These are phyloP conservation scores for Madoqua kirkii DNA, from an alignment of 2,113 vertebrate genomes.

Conservation along the genomic window DNA sequence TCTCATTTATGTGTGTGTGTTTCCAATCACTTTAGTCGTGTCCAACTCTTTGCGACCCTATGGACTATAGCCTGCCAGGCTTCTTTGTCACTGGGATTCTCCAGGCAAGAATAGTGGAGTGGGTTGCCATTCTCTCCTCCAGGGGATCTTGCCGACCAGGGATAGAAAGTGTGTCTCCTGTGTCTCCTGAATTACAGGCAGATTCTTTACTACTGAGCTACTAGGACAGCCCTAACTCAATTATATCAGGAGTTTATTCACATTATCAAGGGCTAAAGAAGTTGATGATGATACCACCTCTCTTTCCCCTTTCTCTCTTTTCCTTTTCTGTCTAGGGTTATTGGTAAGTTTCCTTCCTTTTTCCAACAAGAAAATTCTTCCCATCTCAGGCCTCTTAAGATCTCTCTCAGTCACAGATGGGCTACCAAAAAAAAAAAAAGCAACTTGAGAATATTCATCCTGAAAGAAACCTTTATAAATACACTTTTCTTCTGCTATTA, in stretches of 20 bases:
- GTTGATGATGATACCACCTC: background rate
- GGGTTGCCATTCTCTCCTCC: background rate
- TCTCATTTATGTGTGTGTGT: background rate
- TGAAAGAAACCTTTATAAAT: background rate
- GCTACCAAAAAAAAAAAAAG: background rate
- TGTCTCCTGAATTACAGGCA: background rate
- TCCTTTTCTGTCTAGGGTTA: background rate
- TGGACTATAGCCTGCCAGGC: background rate
- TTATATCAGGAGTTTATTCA: background rate
- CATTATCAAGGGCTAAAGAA: background rate
- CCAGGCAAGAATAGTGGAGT: background rate
- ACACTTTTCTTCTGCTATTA: background rate
- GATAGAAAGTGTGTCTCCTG: background rate
- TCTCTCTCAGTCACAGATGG: background rate
- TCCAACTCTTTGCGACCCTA: accelerated
- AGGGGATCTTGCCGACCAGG: background rate
- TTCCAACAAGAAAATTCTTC: background rate
- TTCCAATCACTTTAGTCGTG: background rate
- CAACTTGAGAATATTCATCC: background rate
- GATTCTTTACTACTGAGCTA: background rate
- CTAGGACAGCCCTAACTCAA: background rate
- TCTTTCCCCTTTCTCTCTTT: background rate
- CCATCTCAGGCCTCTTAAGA: background rate
- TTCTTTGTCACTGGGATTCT: background rate
- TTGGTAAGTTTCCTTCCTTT: too few species aligned